Conservation (phyloP, 2,113 vertebrate genomes). For the Hepsetus odoe region DNA sequence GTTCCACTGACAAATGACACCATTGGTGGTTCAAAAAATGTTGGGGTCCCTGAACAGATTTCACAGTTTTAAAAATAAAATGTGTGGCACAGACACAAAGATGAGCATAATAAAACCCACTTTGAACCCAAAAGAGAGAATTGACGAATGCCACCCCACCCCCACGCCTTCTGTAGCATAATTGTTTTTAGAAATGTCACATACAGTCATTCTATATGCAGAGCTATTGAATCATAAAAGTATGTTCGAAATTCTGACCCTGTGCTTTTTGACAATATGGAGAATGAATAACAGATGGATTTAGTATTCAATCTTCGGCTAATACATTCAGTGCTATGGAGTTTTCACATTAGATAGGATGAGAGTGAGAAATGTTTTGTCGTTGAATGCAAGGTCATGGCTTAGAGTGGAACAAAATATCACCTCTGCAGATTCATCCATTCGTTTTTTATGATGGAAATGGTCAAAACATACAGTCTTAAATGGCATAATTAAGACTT, state of each 20-base stretch:
- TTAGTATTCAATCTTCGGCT: background rate
- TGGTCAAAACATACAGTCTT: background rate
- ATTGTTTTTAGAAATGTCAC: conserved; percentile 77
- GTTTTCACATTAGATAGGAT: background rate
- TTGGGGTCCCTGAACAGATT: conserved; percentile 83
- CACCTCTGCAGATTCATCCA: background rate
- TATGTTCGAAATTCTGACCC: background rate
- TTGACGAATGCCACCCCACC: conserved; percentile 78
- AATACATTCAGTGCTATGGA: background rate
- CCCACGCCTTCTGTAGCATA: conserved; percentile 79
- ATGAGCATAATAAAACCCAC: conserved; percentile 79
- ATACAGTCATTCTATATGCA: conserved; percentile 66
- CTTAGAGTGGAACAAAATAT: background rate
- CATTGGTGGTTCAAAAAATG: conserved; percentile 78
- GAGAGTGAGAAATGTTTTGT: background rate
- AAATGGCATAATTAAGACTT: no score
- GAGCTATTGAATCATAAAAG: conserved; percentile 46
- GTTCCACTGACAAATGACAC: conserved; percentile 77
- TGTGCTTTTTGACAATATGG: background rate
- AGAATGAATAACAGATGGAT: background rate
- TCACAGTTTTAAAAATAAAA: conserved; percentile 84
- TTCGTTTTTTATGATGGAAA: background rate
- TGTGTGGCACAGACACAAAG: conserved; percentile 78
- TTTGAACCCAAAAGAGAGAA: conserved; percentile 79
- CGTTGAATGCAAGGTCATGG: background rate